Base-by-base conservation (phyloP, 2,797 vertebrate species). In the Gymnothorax javanicus region DNA sequence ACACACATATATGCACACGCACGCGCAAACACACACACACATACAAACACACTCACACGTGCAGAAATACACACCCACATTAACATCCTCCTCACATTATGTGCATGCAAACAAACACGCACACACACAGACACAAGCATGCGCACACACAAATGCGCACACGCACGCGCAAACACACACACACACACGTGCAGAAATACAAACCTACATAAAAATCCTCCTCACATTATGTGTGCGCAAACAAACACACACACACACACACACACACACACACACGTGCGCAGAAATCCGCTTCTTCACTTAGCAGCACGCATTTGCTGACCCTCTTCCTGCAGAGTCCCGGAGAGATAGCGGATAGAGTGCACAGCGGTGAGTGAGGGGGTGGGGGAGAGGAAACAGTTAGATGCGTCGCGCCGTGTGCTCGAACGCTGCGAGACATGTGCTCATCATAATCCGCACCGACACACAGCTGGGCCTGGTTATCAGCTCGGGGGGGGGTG, bases 381-480 rank as follows among this genome's bases (percentile, higher is more conserved):
- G 7, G 57, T 93, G 91, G 93, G 93, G 89, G 91, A 94, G 93
- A 94, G 93, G 93, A 93, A 92, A 93, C 91, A 93, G 91, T 89
- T 94, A 91, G 91, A 94, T 91, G 87, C 86, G 83, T 91, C 88
- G 89, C 91, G 90, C 91, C 94, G 94, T 93, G 91, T 93, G 93
- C 92, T 90, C 88, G 92, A 89, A 92, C 73, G 90, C 85, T 83
- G 27, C 89, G 90, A 93, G 93, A 95, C 92, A 94, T 91, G 92
- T 87, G 89, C 90, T 88, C 92, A 93, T 93, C 93, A 94, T 93
- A 94, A 93, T 90, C 88, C 88, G 90, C 93, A 93, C 92, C 90
- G 92, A 94, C 92, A 94, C 92, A 93, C 94, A 95, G 93, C 94
- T 95, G 93, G 94, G 92, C 90, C 87, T 94, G 89, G 92, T 95